Conservation (phyloP, 2,888 invertebrate genomes). For the Trichopoda pennipes region DNA sequence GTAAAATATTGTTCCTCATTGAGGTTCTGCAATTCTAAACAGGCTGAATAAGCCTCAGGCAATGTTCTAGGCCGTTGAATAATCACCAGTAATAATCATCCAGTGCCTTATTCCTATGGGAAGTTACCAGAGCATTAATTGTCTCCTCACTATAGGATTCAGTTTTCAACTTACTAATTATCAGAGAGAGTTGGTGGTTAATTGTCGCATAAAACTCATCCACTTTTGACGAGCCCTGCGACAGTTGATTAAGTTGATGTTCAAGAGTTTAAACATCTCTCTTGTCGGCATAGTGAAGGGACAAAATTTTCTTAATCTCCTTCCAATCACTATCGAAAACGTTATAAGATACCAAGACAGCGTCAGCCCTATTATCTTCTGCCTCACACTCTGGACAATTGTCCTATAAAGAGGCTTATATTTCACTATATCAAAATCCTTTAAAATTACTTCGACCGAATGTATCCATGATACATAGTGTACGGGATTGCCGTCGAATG, state of each 20-base stretch:
- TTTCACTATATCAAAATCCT: conserved; percentile 44
- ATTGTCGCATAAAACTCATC: conserved; percentile 61
- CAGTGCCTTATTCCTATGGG: conserved; percentile 38
- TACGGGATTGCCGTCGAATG: no score
- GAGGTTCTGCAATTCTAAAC: conserved; percentile 41
- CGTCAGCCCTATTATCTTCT: conserved; percentile 61
- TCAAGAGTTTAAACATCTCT: neutral
- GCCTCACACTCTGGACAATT: conserved; percentile 64
- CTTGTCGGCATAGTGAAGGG: conserved; percentile 59
- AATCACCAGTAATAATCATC: conserved; percentile 60
- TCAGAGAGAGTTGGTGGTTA: conserved; percentile 66
- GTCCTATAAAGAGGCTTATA: conserved; percentile 53
- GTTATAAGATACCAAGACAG: conserved; percentile 59
- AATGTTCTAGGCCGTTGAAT: conserved; percentile 53
- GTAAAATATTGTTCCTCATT: conserved; percentile 29
- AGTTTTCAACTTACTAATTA: conserved; percentile 67
- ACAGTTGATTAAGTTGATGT: conserved; percentile 21
- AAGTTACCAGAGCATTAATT: conserved; percentile 47
- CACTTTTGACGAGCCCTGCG: neutral
- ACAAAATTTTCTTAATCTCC: conserved; percentile 43
- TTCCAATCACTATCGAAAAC: conserved; percentile 32
- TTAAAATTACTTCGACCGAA: conserved; percentile 31
- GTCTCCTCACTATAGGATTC: conserved; percentile 57
- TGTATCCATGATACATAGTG: conserved; percentile 14
- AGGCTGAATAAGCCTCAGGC: conserved; percentile 58